Conservation (phyloP, 2,113 vertebrate genomes). For the Bubo bubo region DNA sequence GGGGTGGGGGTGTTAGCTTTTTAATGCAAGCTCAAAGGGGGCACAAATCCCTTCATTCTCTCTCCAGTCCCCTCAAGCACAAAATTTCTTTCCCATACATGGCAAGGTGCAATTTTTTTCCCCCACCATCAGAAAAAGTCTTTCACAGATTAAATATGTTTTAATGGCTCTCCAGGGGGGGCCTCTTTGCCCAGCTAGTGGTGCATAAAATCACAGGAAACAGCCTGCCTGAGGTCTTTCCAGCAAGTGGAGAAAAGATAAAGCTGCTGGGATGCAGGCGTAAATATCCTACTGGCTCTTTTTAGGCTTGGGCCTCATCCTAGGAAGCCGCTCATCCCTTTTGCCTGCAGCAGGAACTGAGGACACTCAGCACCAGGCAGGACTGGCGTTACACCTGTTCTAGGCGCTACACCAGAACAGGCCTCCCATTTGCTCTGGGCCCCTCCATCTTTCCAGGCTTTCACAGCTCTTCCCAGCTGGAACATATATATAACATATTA, state of each 20-base stretch:
- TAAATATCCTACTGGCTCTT: not conserved
- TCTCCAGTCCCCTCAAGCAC: not conserved
- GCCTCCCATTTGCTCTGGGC: not conserved
- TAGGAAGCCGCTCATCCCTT: not conserved
- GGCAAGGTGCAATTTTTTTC: not conserved
- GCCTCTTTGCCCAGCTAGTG: not conserved
- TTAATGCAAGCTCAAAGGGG: not conserved
- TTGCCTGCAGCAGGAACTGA: not conserved
- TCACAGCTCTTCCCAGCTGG: not conserved
- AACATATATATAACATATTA: not conserved
- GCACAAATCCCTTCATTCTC: not conserved
- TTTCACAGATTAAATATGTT: not conserved
- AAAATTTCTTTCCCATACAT: not conserved
- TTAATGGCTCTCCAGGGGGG: not conserved
- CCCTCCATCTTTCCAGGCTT: not conserved
- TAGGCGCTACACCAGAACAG: not conserved
- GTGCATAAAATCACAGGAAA: slow-evolving; percentile 14
- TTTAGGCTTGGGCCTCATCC: not conserved
- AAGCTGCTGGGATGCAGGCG: not conserved
- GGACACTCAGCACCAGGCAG: not conserved
- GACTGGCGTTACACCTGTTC: not conserved
- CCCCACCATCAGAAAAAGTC: not conserved
- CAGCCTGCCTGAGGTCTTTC: not conserved
- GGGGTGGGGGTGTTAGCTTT: not conserved
- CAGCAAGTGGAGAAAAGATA: slow-evolving; percentile 1